Evolutionary conservation across 2,113 vertebrate species (phyloP).

Genomic region (Cyprinus carpio): DNA sequence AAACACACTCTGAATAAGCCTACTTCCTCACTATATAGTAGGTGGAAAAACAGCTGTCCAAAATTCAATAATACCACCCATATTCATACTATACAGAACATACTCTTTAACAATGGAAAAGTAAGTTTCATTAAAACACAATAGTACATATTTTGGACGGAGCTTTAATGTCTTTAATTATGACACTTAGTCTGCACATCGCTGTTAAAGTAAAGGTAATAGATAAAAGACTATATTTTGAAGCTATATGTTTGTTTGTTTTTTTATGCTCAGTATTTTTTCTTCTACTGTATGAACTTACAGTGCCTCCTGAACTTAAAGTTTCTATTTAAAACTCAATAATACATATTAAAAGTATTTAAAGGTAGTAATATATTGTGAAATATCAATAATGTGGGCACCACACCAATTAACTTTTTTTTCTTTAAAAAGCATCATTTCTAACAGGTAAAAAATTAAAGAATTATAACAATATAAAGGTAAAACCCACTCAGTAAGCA

Average conservation of each 20-base stretch:
- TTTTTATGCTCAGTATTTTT: not conserved
- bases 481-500: too few relatives aligned
- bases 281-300: not conserved
- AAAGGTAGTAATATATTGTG: not conserved
- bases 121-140: too few relatives aligned
- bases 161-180: not conserved
- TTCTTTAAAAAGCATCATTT: not conserved
- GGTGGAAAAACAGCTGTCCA: too few relatives aligned
- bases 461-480: too few relatives aligned
- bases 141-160: too few relatives aligned
- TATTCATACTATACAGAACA: too few relatives aligned
- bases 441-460: too few relatives aligned
- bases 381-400: not conserved
- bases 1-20: not conserved
- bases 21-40: too few relatives aligned
- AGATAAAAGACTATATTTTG: not conserved
- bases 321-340: not conserved
- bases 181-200: not conserved
- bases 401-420: not conserved
- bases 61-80: too few relatives aligned
- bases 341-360: not conserved
- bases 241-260: not conserved
- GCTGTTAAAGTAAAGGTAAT: not conserved
- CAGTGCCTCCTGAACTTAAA: not conserved
- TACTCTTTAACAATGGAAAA: too few relatives aligned